Percentiles rank a stretch among this genome's conserved stretches.
Conservation (phyloP, 2,113 vertebrate species). For the Geothlypis trichas region DNA sequence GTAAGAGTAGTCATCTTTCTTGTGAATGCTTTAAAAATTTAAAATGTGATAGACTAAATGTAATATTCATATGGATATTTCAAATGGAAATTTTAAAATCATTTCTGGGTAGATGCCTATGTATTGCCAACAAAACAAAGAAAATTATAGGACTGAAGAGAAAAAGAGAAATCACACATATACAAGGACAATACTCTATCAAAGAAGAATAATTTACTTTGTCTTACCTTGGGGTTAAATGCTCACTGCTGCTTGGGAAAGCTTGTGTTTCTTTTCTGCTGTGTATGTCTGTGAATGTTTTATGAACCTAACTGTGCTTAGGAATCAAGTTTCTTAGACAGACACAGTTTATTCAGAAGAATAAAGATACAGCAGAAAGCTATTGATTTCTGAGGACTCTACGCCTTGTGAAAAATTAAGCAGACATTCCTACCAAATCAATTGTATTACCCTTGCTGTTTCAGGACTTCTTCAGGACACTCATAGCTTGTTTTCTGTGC, state of each 20-base stretch:
- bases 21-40: not conserved
- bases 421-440: conserved; percentile 77
- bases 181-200: conserved; percentile 50
- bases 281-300: conserved; percentile 79
- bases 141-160: not conserved
- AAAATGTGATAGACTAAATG: not conserved
- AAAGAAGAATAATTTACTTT: conserved; percentile 57
- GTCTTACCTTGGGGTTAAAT: conserved; percentile 70
- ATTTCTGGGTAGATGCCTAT: not conserved
- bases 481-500: not conserved
- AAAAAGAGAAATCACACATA: not conserved
- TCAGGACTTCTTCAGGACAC: conserved; percentile 29
- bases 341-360: conserved; percentile 78
- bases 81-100: conserved; percentile 2
- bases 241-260: conserved; percentile 53
- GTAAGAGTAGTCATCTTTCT: not conserved
- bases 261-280: conserved; percentile 75
- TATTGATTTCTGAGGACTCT: conserved; percentile 80
- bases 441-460: conserved; percentile 71
- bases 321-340: conserved; percentile 79
- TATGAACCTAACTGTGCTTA: conserved; percentile 77
- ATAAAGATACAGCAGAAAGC: conserved; percentile 79
- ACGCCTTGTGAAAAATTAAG: conserved; percentile 84
- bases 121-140: not conserved
- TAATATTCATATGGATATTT: not conserved